Evolutionary conservation across 2,797 vertebrate species (phyloP).

Genomic region (Ispidina lecontei): DNA sequence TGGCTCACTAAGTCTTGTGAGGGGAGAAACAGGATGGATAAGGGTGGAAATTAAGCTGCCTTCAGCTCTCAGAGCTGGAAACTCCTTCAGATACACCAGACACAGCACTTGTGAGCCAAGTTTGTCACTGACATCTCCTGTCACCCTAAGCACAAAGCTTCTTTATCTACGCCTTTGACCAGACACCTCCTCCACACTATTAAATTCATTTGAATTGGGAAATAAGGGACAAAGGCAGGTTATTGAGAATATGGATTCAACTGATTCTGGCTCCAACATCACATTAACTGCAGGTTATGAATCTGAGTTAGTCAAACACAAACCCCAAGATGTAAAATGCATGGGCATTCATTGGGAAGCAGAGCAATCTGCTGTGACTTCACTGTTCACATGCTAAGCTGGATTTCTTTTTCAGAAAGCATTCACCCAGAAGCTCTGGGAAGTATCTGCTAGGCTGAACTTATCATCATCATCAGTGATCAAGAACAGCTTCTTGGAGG

Average conservation of each 20-base stretch:
- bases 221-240: background rate
- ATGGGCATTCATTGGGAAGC: background rate
- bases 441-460: background rate
- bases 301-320: background rate
- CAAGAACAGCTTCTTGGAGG: background rate
- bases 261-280: slow-evolving; percentile 1
- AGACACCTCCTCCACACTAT: background rate
- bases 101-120: background rate
- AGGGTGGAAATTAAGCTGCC: background rate
- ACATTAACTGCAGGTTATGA: background rate
- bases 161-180: background rate
- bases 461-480: background rate
- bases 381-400: background rate
- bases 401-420: background rate
- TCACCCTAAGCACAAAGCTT: background rate
- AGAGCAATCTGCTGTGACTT: slow-evolving; percentile 5
- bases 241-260: background rate
- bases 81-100: background rate
- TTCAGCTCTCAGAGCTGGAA: background rate
- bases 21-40: background rate
- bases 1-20: background rate
- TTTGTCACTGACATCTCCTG: background rate
- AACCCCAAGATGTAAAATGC: background rate
- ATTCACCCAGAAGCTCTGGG: background rate
- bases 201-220: background rate